Percentiles rank a stretch among this genome's conserved stretches.
These are phyloP conservation scores for Montipora capitata DNA, from an alignment of 92 coral and sea anemone genomes.

Conservation along the genomic window DNA sequence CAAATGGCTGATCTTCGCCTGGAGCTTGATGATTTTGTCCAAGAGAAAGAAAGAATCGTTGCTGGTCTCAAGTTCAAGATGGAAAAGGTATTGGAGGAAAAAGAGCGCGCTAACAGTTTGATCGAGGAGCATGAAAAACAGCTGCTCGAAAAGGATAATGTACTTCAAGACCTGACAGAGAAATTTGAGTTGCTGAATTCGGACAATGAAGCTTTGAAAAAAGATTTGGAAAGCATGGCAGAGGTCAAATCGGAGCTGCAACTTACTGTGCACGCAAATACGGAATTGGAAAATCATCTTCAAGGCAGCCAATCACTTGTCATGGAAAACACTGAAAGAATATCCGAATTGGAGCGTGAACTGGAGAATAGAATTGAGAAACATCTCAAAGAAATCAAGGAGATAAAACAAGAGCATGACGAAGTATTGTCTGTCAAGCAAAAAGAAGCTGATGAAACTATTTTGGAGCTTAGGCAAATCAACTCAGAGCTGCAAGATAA, in stretches of 20 bases:
- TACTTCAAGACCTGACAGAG: conserved; percentile 51
- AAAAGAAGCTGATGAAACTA: conserved; percentile 38
- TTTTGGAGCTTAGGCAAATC: conserved; percentile 21
- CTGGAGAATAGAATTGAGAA: conserved; percentile 34
- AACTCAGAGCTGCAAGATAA: conserved; percentile 39
- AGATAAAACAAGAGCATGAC: conserved; percentile 45
- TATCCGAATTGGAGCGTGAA: conserved; percentile 16
- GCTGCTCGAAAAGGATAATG: conserved; percentile 79
- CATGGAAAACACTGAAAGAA: conserved; percentile 42
- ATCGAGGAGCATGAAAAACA: conserved; percentile 59
- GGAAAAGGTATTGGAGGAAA: conserved; percentile 60
- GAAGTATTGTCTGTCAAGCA: conserved; percentile 39
- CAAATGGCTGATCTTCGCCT: conserved; percentile 66
- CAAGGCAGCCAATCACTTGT: conserved; percentile 37
- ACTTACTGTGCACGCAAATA: conserved; percentile 22
- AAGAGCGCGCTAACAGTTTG: conserved; percentile 65
- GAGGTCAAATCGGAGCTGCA: conserved; percentile 16
- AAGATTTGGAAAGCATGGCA: conserved; percentile 14
- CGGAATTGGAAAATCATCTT: conserved; percentile 50
- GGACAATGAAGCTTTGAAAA: conserved; percentile 26
- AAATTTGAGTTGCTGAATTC: conserved; percentile 26
- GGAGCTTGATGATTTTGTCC: conserved; percentile 62
- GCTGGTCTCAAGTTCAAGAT: conserved; percentile 54
- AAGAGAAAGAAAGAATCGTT: conserved; percentile 73
- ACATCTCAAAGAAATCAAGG: conserved; percentile 22